A percentile compares a stretch with the other conserved stretches of the same genome.
phyloP scores from a whole-genome alignment of 2,797 vertebrate species.

The Acrossocheilus wenchowensis region DNA sequence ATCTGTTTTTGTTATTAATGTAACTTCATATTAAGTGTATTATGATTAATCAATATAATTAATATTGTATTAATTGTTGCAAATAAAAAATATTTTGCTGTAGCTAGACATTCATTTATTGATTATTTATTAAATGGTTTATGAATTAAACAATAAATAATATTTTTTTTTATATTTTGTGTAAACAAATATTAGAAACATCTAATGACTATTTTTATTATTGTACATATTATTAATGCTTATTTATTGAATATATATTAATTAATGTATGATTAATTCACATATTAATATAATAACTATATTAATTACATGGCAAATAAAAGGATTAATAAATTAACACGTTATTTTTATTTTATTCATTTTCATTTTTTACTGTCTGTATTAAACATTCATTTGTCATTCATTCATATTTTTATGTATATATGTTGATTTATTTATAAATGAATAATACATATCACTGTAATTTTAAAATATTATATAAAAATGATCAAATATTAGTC shows the following conservation, averaged over 20 bases:
- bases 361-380: background rate
- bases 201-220: background rate
- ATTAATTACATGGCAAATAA: background rate
- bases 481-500: background rate
- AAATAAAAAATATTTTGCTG: background rate
- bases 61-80: background rate
- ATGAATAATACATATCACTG: too few species aligned
- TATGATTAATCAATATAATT: background rate
- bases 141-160: background rate
- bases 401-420: background rate
- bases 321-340: background rate
- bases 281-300: background rate
- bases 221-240: background rate
- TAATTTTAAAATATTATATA: background rate
- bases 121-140: background rate
- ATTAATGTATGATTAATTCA: background rate
- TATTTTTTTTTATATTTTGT: background rate
- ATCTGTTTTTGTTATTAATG: background rate
- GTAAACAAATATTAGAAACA: background rate
- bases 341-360: background rate
- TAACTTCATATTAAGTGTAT: background rate
- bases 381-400: background rate
- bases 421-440: too few species aligned
- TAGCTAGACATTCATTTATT: background rate
- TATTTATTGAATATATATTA: background rate